These are phyloP conservation scores for Hedychridium roseum DNA, from an alignment of 2,888 invertebrate genomes.

Conservation along the genomic window DNA sequence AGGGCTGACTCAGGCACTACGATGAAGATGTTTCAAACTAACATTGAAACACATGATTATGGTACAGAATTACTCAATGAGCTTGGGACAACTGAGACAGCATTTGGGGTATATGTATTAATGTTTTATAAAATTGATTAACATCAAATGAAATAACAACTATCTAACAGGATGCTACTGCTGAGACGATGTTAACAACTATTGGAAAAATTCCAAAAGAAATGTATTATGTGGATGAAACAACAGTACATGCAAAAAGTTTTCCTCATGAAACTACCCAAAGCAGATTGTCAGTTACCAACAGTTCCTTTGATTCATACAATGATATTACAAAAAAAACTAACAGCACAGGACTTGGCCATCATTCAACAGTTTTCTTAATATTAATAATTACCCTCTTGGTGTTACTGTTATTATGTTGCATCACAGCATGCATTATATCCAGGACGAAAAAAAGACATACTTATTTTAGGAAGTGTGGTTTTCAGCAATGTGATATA, in stretches of 20 bases:
- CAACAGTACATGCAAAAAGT: conserved; percentile 2
- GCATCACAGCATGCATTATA: conserved; percentile 43
- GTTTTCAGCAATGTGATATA: conserved; percentile 44
- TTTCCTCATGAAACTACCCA: conserved; percentile 1
- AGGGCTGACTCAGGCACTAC: too few relatives aligned
- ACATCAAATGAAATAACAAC: conserved; percentile 1
- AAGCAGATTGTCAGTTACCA: not conserved
- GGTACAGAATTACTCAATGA: conserved; percentile 42
- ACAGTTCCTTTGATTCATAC: not conserved
- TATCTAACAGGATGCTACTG: conserved; percentile 37
- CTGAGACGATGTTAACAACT: conserved; percentile 47
- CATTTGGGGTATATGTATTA: conserved; percentile 33
- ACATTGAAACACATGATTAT: too few relatives aligned
- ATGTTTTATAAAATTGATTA: not conserved
- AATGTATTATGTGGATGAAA: conserved; percentile 46
- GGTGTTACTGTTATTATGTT: conserved; percentile 44
- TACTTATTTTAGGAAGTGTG: conserved; percentile 26
- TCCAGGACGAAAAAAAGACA: conserved; percentile 36
- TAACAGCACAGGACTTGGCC: conserved; percentile 9
- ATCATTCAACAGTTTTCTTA: conserved; percentile 37
- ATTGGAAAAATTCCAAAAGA: conserved; percentile 42
- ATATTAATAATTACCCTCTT: conserved; percentile 35
- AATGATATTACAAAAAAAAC: not conserved
- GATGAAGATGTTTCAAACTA: too few relatives aligned
- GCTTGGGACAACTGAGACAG: conserved; percentile 37